Evolutionary conservation across 2,113 vertebrate genomes (phyloP).

Genomic region (Scopus umbretta): DNA sequence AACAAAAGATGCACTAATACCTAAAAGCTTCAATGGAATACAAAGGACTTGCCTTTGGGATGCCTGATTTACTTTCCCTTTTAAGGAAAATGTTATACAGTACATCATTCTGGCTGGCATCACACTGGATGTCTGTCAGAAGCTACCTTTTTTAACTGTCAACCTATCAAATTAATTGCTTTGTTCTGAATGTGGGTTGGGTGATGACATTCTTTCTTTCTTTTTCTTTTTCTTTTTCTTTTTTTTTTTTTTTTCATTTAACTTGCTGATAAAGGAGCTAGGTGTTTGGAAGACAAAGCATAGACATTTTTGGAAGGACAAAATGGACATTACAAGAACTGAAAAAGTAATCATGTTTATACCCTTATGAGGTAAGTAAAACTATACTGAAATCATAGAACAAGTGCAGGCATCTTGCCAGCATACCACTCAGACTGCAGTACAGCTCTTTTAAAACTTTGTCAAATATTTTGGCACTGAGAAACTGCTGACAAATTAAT

Average conservation of each 20-base stretch:
- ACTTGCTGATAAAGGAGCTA: not conserved
- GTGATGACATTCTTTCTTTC: not conserved
- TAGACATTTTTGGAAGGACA: slow-evolving; percentile 22
- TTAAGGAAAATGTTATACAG: not conserved
- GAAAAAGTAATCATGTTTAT: slow-evolving; percentile 38
- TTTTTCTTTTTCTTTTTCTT: not conserved
- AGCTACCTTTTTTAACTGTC: slow-evolving; percentile 46
- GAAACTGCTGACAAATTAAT: slow-evolving; percentile 66
- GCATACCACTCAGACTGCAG: slow-evolving; percentile 14
- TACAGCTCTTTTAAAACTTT: slow-evolving; percentile 34
- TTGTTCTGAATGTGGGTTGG: not conserved
- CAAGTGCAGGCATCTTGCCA: slow-evolving; percentile 43
- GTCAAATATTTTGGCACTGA: slow-evolving; percentile 24
- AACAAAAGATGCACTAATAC: slow-evolving; percentile 8
- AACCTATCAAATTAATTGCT: slow-evolving; percentile 54
- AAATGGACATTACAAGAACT: slow-evolving; percentile 21
- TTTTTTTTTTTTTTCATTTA: not conserved
- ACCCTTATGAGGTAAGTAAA: slow-evolving; percentile 37
- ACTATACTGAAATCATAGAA: slow-evolving; percentile 16
- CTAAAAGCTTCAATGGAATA: not conserved
- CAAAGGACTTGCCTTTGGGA: slow-evolving; percentile 37
- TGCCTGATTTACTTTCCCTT: slow-evolving; percentile 16
- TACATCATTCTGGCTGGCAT: slow-evolving; percentile 17
- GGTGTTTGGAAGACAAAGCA: not conserved
- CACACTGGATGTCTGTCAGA: slow-evolving; percentile 32